These are phyloP conservation scores for Melolontha melolontha DNA, from an alignment of 2,888 invertebrate species.

Conservation along the genomic window DNA sequence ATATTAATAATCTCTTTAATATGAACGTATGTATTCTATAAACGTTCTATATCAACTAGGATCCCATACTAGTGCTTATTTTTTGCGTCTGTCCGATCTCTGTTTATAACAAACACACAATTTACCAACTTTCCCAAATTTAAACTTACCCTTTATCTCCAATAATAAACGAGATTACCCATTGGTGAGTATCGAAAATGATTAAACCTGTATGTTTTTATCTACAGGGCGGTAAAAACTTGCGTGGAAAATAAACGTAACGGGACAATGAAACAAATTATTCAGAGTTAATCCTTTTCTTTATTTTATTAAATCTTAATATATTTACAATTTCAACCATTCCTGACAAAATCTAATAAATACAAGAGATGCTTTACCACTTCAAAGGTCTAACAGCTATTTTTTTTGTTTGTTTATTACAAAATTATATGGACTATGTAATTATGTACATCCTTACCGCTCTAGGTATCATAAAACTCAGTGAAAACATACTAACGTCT, in stretches of 20 bases:
- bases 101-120: too few species aligned
- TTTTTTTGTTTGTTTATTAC: slow-evolving; percentile 34
- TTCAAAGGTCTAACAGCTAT: slow-evolving; percentile 34
- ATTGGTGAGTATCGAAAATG: too few species aligned
- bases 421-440: slow-evolving; percentile 39
- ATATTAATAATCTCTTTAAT: too few species aligned
- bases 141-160: too few species aligned
- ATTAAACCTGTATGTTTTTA: too few species aligned
- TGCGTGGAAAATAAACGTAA: not conserved
- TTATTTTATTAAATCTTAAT: slow-evolving; percentile 38
- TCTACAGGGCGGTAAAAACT: too few species aligned
- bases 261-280: not conserved
- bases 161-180: too few species aligned
- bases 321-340: slow-evolving; percentile 38
- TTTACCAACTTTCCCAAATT: too few species aligned
- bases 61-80: too few species aligned
- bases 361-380: slow-evolving; percentile 38
- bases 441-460: slow-evolving; percentile 33
- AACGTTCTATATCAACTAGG: too few species aligned
- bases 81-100: too few species aligned
- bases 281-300: slow-evolving; percentile 30
- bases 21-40: too few species aligned
- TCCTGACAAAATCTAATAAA: slow-evolving; percentile 40
- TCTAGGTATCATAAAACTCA: slow-evolving; percentile 34
- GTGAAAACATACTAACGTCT: slow-evolving; percentile 26